phyloP scores from a whole-genome alignment of 2,888 invertebrate species.

The Melanostoma mellinum region DNA sequence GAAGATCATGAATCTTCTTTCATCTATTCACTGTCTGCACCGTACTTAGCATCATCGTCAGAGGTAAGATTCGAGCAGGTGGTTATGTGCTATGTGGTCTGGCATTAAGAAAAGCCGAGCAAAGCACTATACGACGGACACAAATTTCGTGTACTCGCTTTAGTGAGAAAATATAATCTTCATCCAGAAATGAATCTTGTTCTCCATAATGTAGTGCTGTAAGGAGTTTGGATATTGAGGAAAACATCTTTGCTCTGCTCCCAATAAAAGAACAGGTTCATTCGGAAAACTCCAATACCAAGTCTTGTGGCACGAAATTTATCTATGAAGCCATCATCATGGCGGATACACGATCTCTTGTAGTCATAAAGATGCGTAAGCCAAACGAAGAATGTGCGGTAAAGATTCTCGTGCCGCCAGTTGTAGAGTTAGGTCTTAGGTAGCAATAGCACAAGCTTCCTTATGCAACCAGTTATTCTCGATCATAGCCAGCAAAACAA shows the following conservation, averaged over 20 bases:
- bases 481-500: slow-evolving; percentile 25
- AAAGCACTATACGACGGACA: neutral
- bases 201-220: slow-evolving; percentile 12
- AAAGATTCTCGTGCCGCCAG: slow-evolving; percentile 41
- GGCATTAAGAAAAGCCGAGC: too few relatives aligned
- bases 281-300: slow-evolving; percentile 12
- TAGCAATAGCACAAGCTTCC: slow-evolving; percentile 58
- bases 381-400: slow-evolving; percentile 11
- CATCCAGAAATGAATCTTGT: slow-evolving; percentile 31
- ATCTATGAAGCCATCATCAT: slow-evolving; percentile 56
- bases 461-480: slow-evolving; percentile 68
- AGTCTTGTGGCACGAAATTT: slow-evolving; percentile 18
- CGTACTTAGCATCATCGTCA: slow-evolving; percentile 34
- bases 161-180: slow-evolving; percentile 60
- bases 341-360: slow-evolving; percentile 25
- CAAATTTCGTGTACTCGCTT: slow-evolving; percentile 45
- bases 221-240: neutral
- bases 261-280: slow-evolving; percentile 47
- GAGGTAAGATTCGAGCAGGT: slow-evolving; percentile 55
- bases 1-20: slow-evolving; percentile 61
- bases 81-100: slow-evolving; percentile 27
- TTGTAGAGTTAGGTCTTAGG: slow-evolving; percentile 26
- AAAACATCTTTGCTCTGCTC: slow-evolving; percentile 19
- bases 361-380: slow-evolving; percentile 50
- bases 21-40: slow-evolving; percentile 49